Conservation (phyloP, 2,797 vertebrate genomes). For the Phrynocephalus guinanensis region DNA sequence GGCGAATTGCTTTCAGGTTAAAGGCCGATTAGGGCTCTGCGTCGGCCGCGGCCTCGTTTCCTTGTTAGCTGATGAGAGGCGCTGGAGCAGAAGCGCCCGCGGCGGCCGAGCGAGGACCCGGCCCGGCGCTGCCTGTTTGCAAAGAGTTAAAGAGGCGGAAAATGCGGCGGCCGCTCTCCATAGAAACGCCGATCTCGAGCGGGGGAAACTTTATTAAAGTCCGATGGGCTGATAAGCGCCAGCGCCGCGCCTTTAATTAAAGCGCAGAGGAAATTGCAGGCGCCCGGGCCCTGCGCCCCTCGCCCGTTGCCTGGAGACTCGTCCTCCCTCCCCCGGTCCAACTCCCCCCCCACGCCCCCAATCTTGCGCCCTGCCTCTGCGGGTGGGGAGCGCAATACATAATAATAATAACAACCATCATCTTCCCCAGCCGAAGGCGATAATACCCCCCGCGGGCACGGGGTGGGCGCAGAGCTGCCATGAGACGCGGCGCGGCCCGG, state of each 20-base stretch:
- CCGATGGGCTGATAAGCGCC: slow-evolving; percentile 92
- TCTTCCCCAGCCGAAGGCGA: slow-evolving; percentile 46
- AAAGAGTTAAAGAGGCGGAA: slow-evolving; percentile 92
- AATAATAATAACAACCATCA: slow-evolving; percentile 65
- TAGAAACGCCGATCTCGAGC: slow-evolving; percentile 83
- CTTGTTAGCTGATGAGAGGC: slow-evolving; percentile 79
- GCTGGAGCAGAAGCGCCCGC: slow-evolving; percentile 72
- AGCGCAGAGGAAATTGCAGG: slow-evolving; percentile 97
- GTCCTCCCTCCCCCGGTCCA: slow-evolving; percentile 51
- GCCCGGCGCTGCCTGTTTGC: slow-evolving; percentile 86
- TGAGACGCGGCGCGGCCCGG: slow-evolving; percentile 94
- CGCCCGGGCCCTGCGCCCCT: slow-evolving; percentile 54
- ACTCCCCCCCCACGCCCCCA: slow-evolving; percentile 59
- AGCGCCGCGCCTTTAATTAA: slow-evolving; percentile 94
- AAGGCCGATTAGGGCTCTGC: neutral
- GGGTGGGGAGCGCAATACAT: slow-evolving; percentile 39
- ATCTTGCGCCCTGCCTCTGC: slow-evolving; percentile 63
- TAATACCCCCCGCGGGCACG: slow-evolving; percentile 70
- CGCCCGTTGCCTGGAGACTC: slow-evolving; percentile 90
- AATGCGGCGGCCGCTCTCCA: slow-evolving; percentile 88
- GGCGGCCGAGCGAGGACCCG: slow-evolving; percentile 54
- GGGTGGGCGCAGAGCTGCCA: slow-evolving; percentile 83
- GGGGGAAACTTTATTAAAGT: slow-evolving; percentile 94
- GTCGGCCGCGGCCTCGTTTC: slow-evolving; percentile 9
- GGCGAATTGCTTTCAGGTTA: neutral